These are phyloP conservation scores for Choristoneura rosaceana DNA, from an alignment of 2,888 invertebrate species.

Conservation along the genomic window DNA sequence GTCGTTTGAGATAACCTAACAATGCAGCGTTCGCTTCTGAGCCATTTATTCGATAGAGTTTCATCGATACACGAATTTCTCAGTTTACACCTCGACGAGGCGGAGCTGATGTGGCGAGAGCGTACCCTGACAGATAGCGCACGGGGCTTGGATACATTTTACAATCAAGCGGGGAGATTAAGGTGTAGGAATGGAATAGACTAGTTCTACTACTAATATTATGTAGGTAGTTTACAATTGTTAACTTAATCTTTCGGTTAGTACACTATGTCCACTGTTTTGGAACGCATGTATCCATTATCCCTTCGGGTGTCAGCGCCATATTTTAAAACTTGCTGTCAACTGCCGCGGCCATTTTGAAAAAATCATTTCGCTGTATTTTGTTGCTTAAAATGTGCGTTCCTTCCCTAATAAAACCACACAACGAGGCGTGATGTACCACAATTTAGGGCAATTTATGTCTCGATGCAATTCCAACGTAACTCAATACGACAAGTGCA, in stretches of 20 bases:
- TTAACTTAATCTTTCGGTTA: no score
- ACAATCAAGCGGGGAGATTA: conserved; percentile 20
- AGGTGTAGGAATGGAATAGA: conserved; percentile 15
- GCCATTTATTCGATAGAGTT: conserved; percentile 71
- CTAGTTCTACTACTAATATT: background rate
- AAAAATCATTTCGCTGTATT: no score
- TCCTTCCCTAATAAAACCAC: no score
- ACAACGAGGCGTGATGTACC: no score
- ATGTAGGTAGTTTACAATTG: no score
- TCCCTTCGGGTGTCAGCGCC: no score
- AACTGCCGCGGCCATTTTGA: no score
- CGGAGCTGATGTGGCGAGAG: conserved; percentile 10
- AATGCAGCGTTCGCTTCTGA: conserved; percentile 70
- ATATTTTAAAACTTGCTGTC: no score
- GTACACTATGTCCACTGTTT: no score
- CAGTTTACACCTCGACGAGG: conserved; percentile 32
- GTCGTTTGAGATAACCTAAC: conserved; percentile 74
- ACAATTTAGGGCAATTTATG: no score
- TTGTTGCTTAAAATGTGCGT: no score
- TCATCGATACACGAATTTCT: conserved; percentile 49
- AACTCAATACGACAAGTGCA: background rate
- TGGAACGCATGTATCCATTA: no score
- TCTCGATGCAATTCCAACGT: background rate
- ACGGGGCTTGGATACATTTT: conserved; percentile 12
- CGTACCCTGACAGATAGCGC: conserved; percentile 6